Evolutionary conservation across 2,797 vertebrate genomes (phyloP).

Genomic region (Micromesistius poutassou): DNA sequence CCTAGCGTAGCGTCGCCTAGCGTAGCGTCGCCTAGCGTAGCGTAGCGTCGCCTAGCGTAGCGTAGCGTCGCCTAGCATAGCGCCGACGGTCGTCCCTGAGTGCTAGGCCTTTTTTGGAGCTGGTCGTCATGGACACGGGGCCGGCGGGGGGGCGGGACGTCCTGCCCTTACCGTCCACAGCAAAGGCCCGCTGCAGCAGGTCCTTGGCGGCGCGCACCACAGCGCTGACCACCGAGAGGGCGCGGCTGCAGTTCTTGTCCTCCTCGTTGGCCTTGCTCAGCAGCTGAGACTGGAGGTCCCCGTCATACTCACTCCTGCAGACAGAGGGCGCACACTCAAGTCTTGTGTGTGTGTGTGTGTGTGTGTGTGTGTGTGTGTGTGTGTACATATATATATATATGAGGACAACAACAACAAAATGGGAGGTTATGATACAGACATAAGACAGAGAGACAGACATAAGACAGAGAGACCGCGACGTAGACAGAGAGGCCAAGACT

Average conservation of each 20-base stretch:
- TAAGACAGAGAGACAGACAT: no score
- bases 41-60: not conserved
- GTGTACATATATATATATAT: conserved; percentile 6
- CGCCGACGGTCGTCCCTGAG: no score
- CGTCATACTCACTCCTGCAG: conserved; percentile 94
- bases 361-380: not conserved
- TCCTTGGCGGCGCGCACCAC: conserved; percentile 96
- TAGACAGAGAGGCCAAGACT: no score
- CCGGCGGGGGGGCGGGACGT: no score
- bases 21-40: not conserved
- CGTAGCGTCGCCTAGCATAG: not conserved
- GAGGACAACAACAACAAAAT: not conserved
- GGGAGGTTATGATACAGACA: no score
- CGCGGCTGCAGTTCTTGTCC: conserved; percentile 96
- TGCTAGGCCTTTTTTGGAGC: no score
- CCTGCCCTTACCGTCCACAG: conserved; percentile 87
- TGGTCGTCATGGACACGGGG: no score
- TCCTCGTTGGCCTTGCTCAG: conserved; percentile 98
- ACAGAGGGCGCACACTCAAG: not conserved
- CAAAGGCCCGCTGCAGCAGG: conserved; percentile 93
- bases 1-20: not conserved
- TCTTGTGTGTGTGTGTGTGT: not conserved
- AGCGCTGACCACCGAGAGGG: conserved; percentile 94
- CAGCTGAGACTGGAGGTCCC: conserved; percentile 95
- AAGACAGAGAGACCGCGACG: no score